Percentiles rank a stretch among this genome's conserved stretches.
phyloP scores from a whole-genome alignment of 2,113 vertebrate species.

The Muntiacus muntjak region DNA sequence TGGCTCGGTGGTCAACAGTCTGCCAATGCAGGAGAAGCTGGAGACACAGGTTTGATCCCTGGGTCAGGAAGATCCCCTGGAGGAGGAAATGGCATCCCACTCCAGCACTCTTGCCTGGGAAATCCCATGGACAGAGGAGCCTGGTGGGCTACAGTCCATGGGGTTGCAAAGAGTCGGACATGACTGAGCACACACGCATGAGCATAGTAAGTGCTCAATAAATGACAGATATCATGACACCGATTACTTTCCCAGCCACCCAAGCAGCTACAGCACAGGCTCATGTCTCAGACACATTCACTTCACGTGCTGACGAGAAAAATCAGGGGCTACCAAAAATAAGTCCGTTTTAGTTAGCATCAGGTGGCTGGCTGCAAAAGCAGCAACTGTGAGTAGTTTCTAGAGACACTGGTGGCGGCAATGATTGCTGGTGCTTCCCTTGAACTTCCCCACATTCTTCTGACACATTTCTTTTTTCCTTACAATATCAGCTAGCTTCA shows the following conservation, averaged over 20 bases:
- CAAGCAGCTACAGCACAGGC: too few relatives aligned
- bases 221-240: fast-evolving
- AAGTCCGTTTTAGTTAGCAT: not conserved
- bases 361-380: not conserved
- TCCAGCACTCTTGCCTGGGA: not conserved
- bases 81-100: not conserved
- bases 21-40: fast-evolving
- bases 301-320: not conserved
- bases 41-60: fast-evolving
- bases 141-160: not conserved
- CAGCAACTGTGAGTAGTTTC: not conserved
- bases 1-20: not conserved
- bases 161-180: not conserved
- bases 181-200: not conserved
- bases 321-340: not conserved
- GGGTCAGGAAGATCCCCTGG: not conserved
- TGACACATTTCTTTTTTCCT: not conserved
- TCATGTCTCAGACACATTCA: not conserved
- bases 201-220: not conserved
- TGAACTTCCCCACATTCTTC: not conserved
- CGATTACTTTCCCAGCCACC: not conserved
- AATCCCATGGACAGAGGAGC: not conserved
- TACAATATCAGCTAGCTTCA: not conserved
- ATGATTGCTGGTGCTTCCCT: not conserved
- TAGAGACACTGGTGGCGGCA: not conserved